Conservation (phyloP, 2,888 invertebrate species). For the Clostera curtula region DNA sequence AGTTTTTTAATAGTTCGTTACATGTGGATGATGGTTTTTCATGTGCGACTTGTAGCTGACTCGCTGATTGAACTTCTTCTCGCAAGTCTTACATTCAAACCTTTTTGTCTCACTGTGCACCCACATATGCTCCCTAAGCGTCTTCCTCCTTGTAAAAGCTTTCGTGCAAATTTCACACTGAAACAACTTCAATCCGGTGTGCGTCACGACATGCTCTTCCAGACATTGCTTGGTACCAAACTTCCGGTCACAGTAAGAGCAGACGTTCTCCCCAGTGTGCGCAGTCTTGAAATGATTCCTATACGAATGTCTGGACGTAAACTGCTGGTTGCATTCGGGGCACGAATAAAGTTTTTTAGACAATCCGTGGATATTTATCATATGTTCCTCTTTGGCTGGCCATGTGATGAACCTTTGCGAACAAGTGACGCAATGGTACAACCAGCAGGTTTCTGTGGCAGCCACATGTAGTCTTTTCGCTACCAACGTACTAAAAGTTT, state of each 20-base stretch:
- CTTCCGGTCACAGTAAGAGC: slow-evolving; percentile 53
- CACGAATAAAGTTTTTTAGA: slow-evolving; percentile 43
- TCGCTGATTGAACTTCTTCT: slow-evolving; percentile 58
- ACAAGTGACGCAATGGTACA: slow-evolving; percentile 48
- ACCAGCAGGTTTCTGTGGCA: slow-evolving; percentile 46
- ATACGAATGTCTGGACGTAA: slow-evolving; percentile 43
- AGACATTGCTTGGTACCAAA: slow-evolving; percentile 46
- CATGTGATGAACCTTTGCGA: slow-evolving; percentile 50
- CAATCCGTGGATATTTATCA: slow-evolving; percentile 40
- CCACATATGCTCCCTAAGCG: slow-evolving; percentile 60
- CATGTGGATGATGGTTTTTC: slow-evolving; percentile 60
- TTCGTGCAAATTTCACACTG: slow-evolving; percentile 67
- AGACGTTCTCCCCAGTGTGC: slow-evolving; percentile 54
- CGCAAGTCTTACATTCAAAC: slow-evolving; percentile 53
- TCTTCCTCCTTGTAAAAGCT: slow-evolving; percentile 55
- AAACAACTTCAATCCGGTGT: slow-evolving; percentile 67
- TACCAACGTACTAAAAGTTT: slow-evolving; percentile 40
- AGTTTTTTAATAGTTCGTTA: no score
- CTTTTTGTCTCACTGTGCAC: slow-evolving; percentile 57
- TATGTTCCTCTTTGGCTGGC: slow-evolving; percentile 44
- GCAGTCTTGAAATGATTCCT: slow-evolving; percentile 44
- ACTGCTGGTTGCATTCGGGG: slow-evolving; percentile 46
- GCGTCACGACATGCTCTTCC: slow-evolving; percentile 65
- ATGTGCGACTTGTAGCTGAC: slow-evolving; percentile 63
- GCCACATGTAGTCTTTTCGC: slow-evolving; percentile 44